Evolutionary conservation across 2,888 invertebrate species (phyloP), one percentile per base, ranked within the genome.

Genomic region (Thecophora atra): DNA sequence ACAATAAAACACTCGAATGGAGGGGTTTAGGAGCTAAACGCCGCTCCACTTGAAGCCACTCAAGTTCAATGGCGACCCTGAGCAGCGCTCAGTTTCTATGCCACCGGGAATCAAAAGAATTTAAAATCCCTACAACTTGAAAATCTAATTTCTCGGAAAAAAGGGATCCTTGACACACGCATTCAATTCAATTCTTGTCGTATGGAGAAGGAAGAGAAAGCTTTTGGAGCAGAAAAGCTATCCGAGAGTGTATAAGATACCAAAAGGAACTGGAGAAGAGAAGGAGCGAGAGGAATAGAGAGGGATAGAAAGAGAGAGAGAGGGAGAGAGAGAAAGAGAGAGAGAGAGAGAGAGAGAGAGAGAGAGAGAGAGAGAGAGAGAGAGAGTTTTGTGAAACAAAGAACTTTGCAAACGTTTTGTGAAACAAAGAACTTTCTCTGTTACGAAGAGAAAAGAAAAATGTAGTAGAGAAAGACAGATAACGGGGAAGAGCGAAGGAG

Each of bases 21-120:
- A 11, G 26, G 8, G 21, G 21, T 47, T 21, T 44, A 64, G 11
- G 15, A 8, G 13, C 21, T 63, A 42, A 63, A 44, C 19, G 42
- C 24, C 56, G 37, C 56, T 30, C 21, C 28, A 28, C 42, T 37
- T 67, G 24, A 54, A 54, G 37, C 37, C 44, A 37, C 58, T 47
- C 68, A 69, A 69, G 68, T 69, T 69, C 68, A 69, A 69, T 69
- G 68, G 68, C 68, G 58, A 24, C 17, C 8, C 13, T 66, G 65
- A n/a, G 51, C 26, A 26, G 51, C 26, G 26, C 19, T n/a, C 19
- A 17, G 19, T 3, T 42, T 63, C 11, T 30, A 3, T 63, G 19
- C 42, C 21, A 42, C 15, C 19, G 24, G 47, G 68, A 58, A 58
- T 60, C 58, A 58, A n/a, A 69, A 47, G 60, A 24, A 58, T 69